Conservation (phyloP, 2,113 vertebrate species). For the Perognathus longimembris region DNA sequence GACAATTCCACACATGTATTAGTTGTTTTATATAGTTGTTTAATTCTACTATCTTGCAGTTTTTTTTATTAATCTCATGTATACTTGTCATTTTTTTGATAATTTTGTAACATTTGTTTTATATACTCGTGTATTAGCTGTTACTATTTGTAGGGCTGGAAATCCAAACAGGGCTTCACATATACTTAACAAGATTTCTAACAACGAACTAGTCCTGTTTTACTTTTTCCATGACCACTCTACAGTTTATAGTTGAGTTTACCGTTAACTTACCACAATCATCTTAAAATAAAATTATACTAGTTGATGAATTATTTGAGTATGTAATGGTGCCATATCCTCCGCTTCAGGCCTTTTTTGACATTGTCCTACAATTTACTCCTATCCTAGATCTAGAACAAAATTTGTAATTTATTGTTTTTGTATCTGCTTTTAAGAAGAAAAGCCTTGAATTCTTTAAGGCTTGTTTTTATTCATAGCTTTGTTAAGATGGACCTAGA, state of each 20-base stretch:
- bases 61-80: conserved; percentile 1
- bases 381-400: background rate
- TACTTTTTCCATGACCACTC: background rate
- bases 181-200: background rate
- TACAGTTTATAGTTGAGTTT: background rate
- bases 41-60: background rate
- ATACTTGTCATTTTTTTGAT: background rate
- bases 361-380: background rate
- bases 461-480: conserved; percentile 20
- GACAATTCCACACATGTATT: too few relatives aligned
- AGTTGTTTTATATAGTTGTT: background rate
- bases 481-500: background rate
- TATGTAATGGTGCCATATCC: background rate
- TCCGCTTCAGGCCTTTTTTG: background rate
- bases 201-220: background rate
- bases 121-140: background rate
- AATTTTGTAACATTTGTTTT: conserved; percentile 32
- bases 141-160: background rate
- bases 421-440: too few relatives aligned
- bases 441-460: background rate
- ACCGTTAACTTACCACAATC: background rate
- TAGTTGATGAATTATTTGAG: background rate
- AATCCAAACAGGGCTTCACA: background rate
- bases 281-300: background rate
- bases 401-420: background rate